phyloP scores from a whole-genome alignment of 1,140 invertebrate species.

The Scaptomyza hsui region DNA sequence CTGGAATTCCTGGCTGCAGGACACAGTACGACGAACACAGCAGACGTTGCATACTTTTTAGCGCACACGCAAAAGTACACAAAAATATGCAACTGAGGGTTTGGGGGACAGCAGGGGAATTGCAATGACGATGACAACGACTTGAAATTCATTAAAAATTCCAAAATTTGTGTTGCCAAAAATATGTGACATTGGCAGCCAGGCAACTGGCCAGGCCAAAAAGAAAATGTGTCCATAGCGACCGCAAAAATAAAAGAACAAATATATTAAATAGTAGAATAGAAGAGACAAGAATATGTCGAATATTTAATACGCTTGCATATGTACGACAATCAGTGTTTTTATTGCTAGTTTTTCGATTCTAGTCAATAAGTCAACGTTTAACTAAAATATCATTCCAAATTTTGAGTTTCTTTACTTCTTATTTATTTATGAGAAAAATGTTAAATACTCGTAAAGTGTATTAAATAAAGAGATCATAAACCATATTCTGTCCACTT shows the following conservation, averaged over 20 bases:
- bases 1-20: constrained; percentile 17
- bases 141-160: constrained; percentile 75
- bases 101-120: constrained; percentile 35
- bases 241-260: background rate
- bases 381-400: no score
- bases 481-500: constrained; percentile 6
- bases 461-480: background rate
- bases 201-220: constrained; percentile 2
- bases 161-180: constrained; percentile 54
- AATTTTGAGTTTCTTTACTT: constrained; percentile 5
- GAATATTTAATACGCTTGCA: constrained; percentile 3
- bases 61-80: constrained; percentile 48
- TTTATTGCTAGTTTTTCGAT: no score
- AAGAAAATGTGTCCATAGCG: constrained; percentile 14
- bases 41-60: constrained; percentile 42
- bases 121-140: constrained; percentile 58
- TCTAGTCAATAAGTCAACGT: no score
- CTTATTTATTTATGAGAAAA: background rate
- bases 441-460: background rate
- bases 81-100: constrained; percentile 58
- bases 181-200: constrained; percentile 31
- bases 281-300: no score
- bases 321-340: background rate
- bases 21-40: constrained; percentile 7
- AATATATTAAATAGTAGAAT: no score